Base-by-base conservation (phyloP, 1,140 invertebrate genomes). In the Cataglyphis hispanica region DNA sequence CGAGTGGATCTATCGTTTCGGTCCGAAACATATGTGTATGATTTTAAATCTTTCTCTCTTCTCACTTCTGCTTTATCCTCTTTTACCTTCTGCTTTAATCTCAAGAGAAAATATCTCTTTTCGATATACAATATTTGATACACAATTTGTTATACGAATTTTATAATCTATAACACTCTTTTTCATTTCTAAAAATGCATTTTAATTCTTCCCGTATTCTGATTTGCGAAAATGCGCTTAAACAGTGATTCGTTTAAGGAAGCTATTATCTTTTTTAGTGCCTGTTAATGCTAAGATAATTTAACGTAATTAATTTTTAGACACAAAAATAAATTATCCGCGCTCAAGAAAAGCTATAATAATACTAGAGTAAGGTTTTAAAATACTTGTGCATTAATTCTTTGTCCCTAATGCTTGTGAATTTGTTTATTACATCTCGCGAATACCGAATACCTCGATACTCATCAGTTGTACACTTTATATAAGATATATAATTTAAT, bases 401-500 rank as follows among this genome's bases (percentile, higher is more conserved):
- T n/a, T n/a, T 81, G 10, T 19, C 13, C 27, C 16, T 72, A 60
- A 83, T 72, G 53, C 53, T 43, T 11, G 50, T 25, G 27, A 83
- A 74, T 83, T 83, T 31, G 50, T 83, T 72, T 61, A 74, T 83
- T 74, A 43, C 40, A 61, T 58, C 46, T 50, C 25, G 7, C 37
- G 34, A 22, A 66, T 80, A 53, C 46, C 31, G 43, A 80, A 60
- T 53, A 25, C 19, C 19, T 16, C 34, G 50, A 60, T 72, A 46
- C 11, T 10, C 67, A 13, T 13, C 40, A 34, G 27, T 50, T 34
- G 53, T 19, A 3, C 50, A 13, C 46, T 83, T 83, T 74, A 74
- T 72, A 27, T 66, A 74, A 83, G 78, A 83, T 46, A 56, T 46
- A 56, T 83, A 74, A 83, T 83, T 83, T 83, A 83, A 83, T 83